Evolutionary conservation across 2,797 vertebrate species (phyloP).

Genomic region (Falco columbarius): DNA sequence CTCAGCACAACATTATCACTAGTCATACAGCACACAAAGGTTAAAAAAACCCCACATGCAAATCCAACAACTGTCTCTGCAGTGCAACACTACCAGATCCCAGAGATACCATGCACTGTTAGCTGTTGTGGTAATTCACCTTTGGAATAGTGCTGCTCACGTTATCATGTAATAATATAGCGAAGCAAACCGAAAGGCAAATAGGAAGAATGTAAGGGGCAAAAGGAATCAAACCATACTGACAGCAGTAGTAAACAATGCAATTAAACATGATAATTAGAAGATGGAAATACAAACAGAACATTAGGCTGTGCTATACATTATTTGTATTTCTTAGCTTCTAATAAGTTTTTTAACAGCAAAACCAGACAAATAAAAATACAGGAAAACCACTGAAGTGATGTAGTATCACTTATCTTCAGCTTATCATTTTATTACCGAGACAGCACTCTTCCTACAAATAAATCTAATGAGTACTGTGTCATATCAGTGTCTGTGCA

Average conservation of each 20-base stretch:
- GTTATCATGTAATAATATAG: not conserved
- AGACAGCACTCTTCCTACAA: not conserved
- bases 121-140: not conserved
- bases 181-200: not conserved
- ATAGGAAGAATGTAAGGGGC: not conserved
- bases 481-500: not conserved
- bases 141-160: not conserved
- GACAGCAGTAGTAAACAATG: not conserved
- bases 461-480: not conserved
- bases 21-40: not conserved
- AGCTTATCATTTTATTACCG: not conserved
- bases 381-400: not conserved
- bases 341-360: not conserved
- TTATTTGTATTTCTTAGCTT: not conserved
- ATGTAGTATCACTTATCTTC: not conserved
- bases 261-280: not conserved
- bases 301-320: not conserved
- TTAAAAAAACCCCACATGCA: not conserved
- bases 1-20: not conserved
- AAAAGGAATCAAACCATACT: not conserved
- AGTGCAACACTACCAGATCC: not conserved
- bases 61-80: not conserved
- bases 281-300: not conserved
- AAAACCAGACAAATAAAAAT: not conserved
- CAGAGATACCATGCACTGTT: fast-evolving